These are phyloP conservation scores for Pomatostomus ruficeps DNA, from an alignment of 2,113 vertebrate genomes.

Conservation along the genomic window DNA sequence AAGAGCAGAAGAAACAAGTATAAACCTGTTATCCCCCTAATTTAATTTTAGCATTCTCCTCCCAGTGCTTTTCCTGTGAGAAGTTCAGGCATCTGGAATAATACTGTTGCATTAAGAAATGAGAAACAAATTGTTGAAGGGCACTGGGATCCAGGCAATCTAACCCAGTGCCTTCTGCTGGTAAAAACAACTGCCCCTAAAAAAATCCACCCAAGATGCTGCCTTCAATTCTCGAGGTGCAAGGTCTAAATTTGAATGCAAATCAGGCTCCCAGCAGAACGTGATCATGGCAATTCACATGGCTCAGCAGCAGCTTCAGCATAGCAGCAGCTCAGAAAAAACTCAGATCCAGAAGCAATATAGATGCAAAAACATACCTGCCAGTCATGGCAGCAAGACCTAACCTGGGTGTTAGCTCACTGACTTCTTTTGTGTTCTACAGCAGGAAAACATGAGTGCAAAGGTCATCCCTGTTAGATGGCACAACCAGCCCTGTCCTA, in stretches of 20 bases:
- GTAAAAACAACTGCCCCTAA: neutral
- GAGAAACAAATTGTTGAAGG: neutral
- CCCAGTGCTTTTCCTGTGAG: neutral
- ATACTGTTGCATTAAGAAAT: neutral
- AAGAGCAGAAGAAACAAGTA: neutral
- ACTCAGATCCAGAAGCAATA: neutral
- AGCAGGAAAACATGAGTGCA: neutral
- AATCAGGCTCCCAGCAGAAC: neutral
- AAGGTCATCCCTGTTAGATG: neutral
- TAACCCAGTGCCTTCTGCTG: neutral
- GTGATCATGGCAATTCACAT: neutral
- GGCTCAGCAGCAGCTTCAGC: neutral
- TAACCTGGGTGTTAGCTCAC: neutral
- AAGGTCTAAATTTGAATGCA: neutral
- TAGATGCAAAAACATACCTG: neutral
- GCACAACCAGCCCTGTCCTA: neutral
- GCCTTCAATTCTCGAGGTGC: neutral
- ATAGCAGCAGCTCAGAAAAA: neutral
- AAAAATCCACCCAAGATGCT: neutral
- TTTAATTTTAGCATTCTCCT: neutral
- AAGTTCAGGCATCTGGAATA: neutral
- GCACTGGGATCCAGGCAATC: neutral
- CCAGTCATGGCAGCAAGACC: neutral
- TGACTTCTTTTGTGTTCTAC: neutral
- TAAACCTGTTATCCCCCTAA: neutral